Evolutionary conservation across 2,888 invertebrate species (phyloP), one percentile per base, ranked within the genome.

Genomic region (Apeira syringaria): DNA sequence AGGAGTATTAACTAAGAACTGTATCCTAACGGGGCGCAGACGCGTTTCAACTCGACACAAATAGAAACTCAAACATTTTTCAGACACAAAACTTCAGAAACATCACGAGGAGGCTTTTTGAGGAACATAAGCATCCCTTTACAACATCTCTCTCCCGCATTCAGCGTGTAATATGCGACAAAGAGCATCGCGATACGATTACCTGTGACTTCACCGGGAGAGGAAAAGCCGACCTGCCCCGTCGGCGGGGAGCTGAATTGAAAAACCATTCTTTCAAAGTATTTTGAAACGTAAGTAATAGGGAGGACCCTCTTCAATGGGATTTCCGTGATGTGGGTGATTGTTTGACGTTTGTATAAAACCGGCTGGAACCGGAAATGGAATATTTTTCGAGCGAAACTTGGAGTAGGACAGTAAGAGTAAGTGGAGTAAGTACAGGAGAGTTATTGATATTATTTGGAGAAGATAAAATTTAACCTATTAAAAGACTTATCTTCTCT

Each of bases 341-440:
- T 55, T 64, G 47, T 47, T 62, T 63, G 69, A 65, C 67, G 52
- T 69, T 68, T 67, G 66, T 63, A 56, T 65, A 65, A 65, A 65
- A 61, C 56, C 50, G 60, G 54, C 65, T 18, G 10, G 7, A 5
- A 27, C 30, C 30, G 35, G 39, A 46, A 39, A 46, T 39, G 24
- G 34, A 45, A 45, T 35, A 38, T 34, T 25, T 43, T 11, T 15
- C 30, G 31, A 35, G 26, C 11, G 30, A 29, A 18, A 9, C 13
- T 25, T 18, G 18, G 25, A 4, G 35, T 26, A 28, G 12, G n/a
- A n/a, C n/a, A n/a, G n/a, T n/a, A n/a, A n/a, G n/a, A n/a, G n/a
- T n/a, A n/a, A n/a, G n/a, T n/a, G n/a, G n/a, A n/a, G n/a, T n/a
- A 0, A 24, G 28, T n/a, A 10, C 18, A 26, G 33, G 22, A 18